phyloP scores from a whole-genome alignment of 2,113 vertebrate genomes.

The Baryphthengus martii region DNA sequence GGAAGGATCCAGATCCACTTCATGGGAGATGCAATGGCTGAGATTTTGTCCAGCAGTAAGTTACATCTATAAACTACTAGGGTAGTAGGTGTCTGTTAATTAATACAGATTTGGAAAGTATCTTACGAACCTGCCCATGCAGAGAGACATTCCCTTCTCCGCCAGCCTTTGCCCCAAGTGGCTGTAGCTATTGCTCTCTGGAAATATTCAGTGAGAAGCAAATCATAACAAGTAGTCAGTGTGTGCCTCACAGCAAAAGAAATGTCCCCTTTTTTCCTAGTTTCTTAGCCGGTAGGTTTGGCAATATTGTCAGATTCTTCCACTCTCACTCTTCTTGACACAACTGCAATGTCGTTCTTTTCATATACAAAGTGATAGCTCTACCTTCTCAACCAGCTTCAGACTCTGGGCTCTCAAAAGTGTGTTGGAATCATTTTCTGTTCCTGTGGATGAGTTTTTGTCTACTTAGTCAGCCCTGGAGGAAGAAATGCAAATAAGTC shows the following conservation, averaged over 20 bases:
- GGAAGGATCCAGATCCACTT: neutral
- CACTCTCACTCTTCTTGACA: neutral
- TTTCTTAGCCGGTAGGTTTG: neutral
- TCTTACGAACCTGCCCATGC: neutral
- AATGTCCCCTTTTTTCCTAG: neutral
- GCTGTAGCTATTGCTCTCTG: neutral
- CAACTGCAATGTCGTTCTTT: neutral
- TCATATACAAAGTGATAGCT: neutral
- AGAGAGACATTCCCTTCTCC: neutral
- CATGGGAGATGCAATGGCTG: neutral
- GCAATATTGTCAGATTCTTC: neutral
- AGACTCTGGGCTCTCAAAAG: neutral
- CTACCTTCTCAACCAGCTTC: neutral
- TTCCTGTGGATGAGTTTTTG: neutral
- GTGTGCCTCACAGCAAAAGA: neutral
- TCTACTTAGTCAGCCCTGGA: conserved; percentile 1
- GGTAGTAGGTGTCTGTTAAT: neutral
- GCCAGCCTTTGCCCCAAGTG: neutral
- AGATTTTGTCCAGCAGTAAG: neutral
- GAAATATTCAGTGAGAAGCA: neutral
- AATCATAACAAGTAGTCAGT: neutral
- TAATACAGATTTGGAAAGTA: neutral
- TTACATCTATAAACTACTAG: neutral
- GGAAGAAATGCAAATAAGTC: conserved; percentile 30
- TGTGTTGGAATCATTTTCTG: neutral